Evolutionary conservation across 2,888 invertebrate species (phyloP), one percentile per base, ranked within the genome.

Genomic region (Nowickia ferox): DNA sequence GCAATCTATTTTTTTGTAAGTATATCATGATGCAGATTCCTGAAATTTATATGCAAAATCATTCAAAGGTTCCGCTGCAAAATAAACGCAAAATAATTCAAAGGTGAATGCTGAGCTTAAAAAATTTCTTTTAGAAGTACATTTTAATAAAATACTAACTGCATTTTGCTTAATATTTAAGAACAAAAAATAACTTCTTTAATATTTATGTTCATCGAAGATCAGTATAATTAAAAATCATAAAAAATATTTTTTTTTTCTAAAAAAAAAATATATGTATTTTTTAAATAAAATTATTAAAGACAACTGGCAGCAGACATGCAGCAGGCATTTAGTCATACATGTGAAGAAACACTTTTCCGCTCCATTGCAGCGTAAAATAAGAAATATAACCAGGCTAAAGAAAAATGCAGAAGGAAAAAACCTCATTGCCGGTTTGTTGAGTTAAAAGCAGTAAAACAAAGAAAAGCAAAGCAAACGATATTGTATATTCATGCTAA

Each of bases 361-460:
- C 87, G 87, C 87, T 84, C 82, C 79, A 87, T 71, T 84, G 63
- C 77, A 80, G 82, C 75, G 71, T 82, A 84, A 79, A 82, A 83
- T 87, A 82, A 86, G 86, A 84, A 86, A 86, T 61, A 84, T 79
- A 48, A 77, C 66, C 66, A 68, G 74, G 81, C 80, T 59, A 59
- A 81, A 51, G 30, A 44, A 61, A 83, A 22, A 46, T 38, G 30
- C 1, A 38, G 13, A 65, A 2, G 46, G 72, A 48, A 30, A 42
- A 81, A 53, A 68, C 51, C 59, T 83, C 63, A 77, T 77, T 72
- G 77, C 65, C 77, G 77, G 77, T 46, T 48, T 55, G 30, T n/a
- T 38, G 55, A 63, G 15, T 68, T 48, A 19, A 78, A 77, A 66
- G 44, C 30, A 30, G 30, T 30, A 6, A 30, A 30, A 30, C 30